Evolutionary conservation across 2,797 vertebrate species (phyloP).

Genomic region (Astyanax mexicanus): DNA sequence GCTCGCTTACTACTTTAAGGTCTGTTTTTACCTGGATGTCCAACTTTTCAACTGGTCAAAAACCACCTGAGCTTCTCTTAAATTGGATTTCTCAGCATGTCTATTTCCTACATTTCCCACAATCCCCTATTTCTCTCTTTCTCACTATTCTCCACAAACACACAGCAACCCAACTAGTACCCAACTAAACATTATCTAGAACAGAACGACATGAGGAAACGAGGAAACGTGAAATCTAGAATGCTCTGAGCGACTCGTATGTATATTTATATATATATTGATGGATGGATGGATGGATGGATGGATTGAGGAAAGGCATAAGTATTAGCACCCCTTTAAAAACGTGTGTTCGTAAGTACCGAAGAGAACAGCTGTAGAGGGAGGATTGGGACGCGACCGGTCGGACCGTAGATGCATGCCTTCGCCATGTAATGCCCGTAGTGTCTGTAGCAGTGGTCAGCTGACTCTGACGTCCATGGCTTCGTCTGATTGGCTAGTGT

Average conservation of each 20-base stretch:
- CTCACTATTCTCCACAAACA: too few relatives aligned
- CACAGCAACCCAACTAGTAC: too few relatives aligned
- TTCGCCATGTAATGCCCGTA: constrained; percentile 37
- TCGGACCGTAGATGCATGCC: not conserved
- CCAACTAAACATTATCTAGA: too few relatives aligned
- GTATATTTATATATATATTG: too few relatives aligned
- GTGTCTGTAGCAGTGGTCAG: not conserved
- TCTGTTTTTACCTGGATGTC: too few relatives aligned
- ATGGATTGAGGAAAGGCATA: constrained; percentile 3
- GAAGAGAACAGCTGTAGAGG: not conserved
- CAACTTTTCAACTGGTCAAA: too few relatives aligned
- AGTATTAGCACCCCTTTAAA: constrained; percentile 51
- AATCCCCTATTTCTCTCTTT: too few relatives aligned
- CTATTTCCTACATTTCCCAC: constrained; percentile 3
- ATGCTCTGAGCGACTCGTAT: not conserved
- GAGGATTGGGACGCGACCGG: not conserved
- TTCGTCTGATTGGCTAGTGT: constrained; percentile 28
- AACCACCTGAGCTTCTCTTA: too few relatives aligned
- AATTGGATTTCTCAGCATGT: too few relatives aligned
- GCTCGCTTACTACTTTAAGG: too few relatives aligned
- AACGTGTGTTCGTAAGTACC: not conserved
- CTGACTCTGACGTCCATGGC: constrained; percentile 28
- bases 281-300: too few relatives aligned
- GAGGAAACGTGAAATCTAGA: not conserved
- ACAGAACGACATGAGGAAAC: not conserved